Base-by-base conservation (phyloP, 2,797 vertebrate species). In the Trematomus bernacchii region DNA sequence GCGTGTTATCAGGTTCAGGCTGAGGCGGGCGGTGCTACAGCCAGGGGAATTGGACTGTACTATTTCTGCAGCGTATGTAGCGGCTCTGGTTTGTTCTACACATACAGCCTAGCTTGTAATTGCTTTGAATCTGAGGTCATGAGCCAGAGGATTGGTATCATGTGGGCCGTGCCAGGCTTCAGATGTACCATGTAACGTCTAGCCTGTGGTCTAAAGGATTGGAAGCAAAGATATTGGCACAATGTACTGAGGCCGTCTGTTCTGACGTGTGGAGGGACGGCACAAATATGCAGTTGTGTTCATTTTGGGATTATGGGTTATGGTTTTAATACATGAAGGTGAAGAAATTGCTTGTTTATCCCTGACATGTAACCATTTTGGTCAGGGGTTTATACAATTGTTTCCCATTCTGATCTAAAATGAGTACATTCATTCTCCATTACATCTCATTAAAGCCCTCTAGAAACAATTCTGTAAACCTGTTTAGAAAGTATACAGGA, bases 121-220 rank as follows among this genome's bases (percentile, higher is more conserved):
- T 86, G 79, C 78, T 80, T 64, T 16, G 63, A 64, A 66, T 87
- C 85, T 86, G 84, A 87, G 86, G 87, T 85, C 83, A 80, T 85
- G 80, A 87, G 75, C 73, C 72, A 84, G 80, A 86, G 81, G 71
- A 90, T 63, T 84, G 85, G 83, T 71, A 85, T 90, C 64, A 46
- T 76, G 79, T 43, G 60, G 78, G 33, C 33, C 16, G 15, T 87
- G 85, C 70, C 85, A 78, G 73, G 75, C 87, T 85, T 83, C 84
- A 85, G 83, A 86, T 87, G 79, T 69, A 84, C 75, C 67, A 33
- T 83, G 82, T 52, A 64, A 76, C 72, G 87, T 90, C 82, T 88
- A 82, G 81, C 82, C 87, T 92, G 86, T 81, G 88, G 87, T 86
- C 82, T 21, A 46, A 82, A 73, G 66, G 77, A 83, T 55, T 86